Evolutionary conservation across 2,797 vertebrate genomes (phyloP).

Genomic region (Manis pentadactyla): DNA sequence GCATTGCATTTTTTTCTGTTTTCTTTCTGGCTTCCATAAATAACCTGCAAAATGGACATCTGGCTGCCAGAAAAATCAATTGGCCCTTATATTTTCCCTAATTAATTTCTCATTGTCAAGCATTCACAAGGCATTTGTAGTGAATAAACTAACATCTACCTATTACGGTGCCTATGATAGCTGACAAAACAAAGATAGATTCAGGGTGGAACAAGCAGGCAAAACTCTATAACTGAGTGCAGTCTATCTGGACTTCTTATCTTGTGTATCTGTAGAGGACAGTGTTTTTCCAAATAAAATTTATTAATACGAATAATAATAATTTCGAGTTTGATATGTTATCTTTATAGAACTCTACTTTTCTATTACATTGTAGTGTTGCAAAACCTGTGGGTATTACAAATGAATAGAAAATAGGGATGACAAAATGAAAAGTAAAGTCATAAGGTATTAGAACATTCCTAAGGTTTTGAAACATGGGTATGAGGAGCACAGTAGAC

Average conservation of each 20-base stretch:
- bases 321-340: neutral
- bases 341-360: neutral
- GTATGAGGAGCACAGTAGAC: neutral
- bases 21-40: conserved; percentile 53
- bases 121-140: conserved; percentile 26
- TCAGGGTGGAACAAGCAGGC: neutral
- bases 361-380: conserved; percentile 27
- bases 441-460: neutral
- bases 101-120: conserved; percentile 65
- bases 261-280: neutral
- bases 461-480: neutral
- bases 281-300: neutral
- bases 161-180: neutral
- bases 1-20: neutral
- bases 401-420: neutral
- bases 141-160: conserved; percentile 15
- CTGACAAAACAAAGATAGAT: neutral
- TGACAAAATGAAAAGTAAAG: neutral
- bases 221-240: neutral
- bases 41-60: conserved; percentile 56
- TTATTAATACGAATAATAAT: neutral
- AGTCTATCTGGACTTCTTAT: neutral
- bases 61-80: conserved; percentile 55
- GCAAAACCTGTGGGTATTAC: neutral
- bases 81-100: conserved; percentile 20